Percentiles rank a stretch among this genome's conserved stretches.
Conservation (phyloP, 2,113 vertebrate genomes). For the Cryptotis parvus region DNA sequence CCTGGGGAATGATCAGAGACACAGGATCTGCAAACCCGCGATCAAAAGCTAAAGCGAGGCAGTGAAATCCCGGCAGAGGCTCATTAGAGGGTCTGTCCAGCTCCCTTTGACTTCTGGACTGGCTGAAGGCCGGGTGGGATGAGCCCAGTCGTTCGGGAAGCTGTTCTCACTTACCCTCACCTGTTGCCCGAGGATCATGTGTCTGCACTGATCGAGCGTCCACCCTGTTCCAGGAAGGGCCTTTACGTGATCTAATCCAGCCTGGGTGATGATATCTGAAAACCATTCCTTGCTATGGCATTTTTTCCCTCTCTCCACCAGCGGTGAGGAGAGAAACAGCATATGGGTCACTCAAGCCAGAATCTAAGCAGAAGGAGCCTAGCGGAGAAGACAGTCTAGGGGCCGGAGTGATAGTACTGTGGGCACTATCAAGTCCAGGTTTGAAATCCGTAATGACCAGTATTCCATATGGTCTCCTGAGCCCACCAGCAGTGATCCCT, state of each 20-base stretch:
- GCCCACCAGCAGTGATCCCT: too few relatives aligned
- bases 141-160: slow-evolving; percentile 44
- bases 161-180: slow-evolving; percentile 50
- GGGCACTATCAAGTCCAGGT: too few relatives aligned
- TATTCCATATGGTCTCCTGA: too few relatives aligned
- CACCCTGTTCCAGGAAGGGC: slow-evolving; percentile 65
- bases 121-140: not conserved
- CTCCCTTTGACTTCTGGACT: not conserved
- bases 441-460: too few relatives aligned
- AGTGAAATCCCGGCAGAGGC: not conserved
- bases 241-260: slow-evolving; percentile 69
- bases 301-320: slow-evolving; percentile 41
- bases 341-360: not conserved
- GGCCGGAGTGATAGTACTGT: not conserved
- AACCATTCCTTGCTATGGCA: slow-evolving; percentile 64
- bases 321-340: slow-evolving; percentile 28
- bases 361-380: slow-evolving; percentile 18
- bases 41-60: not conserved
- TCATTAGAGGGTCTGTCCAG: not conserved
- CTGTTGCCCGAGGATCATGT: slow-evolving; percentile 66
- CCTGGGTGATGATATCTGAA: slow-evolving; percentile 62
- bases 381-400: not conserved
- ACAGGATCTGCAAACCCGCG: not conserved
- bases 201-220: slow-evolving; percentile 43
- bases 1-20: not conserved